Conservation (phyloP, 2,113 vertebrate species). For the Psittacus erithacus region DNA sequence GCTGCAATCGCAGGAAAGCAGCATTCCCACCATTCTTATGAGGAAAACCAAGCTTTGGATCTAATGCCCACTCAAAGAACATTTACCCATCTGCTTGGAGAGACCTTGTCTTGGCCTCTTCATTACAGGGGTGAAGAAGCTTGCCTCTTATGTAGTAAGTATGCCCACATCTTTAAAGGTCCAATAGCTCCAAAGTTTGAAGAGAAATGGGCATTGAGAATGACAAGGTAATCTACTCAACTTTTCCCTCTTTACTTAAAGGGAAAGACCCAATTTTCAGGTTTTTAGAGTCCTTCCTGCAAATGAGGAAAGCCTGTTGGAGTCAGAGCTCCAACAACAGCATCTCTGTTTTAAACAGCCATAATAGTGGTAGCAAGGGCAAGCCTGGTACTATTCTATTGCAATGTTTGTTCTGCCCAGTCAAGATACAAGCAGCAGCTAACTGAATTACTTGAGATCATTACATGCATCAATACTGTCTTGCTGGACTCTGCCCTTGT, state of each 20-base stretch:
- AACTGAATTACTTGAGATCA: conserved; percentile 19
- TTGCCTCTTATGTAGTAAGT: not conserved
- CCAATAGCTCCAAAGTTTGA: not conserved
- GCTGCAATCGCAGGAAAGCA: not conserved
- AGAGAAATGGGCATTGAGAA: not conserved
- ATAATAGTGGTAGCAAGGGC: not conserved
- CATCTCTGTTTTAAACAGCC: not conserved
- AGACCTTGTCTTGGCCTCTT: not conserved
- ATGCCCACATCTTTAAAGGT: not conserved
- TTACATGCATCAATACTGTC: conserved; percentile 15
- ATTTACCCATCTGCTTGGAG: not conserved
- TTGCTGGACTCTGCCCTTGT: not conserved
- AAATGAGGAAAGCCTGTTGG: not conserved
- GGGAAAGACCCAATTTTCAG: not conserved
- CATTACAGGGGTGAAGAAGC: not conserved
- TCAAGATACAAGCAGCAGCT: not conserved
- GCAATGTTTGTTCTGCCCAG: conserved; percentile 3
- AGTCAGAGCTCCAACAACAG: not conserved
- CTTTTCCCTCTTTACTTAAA: not conserved
- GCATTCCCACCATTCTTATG: not conserved
- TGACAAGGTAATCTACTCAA: not conserved
- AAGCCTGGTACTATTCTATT: not conserved
- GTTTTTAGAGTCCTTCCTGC: not conserved
- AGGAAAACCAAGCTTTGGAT: not conserved
- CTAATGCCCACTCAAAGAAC: not conserved